Conservation (phyloP, 64 coral and sea anemone species). For the Anthopleura sola region DNA sequence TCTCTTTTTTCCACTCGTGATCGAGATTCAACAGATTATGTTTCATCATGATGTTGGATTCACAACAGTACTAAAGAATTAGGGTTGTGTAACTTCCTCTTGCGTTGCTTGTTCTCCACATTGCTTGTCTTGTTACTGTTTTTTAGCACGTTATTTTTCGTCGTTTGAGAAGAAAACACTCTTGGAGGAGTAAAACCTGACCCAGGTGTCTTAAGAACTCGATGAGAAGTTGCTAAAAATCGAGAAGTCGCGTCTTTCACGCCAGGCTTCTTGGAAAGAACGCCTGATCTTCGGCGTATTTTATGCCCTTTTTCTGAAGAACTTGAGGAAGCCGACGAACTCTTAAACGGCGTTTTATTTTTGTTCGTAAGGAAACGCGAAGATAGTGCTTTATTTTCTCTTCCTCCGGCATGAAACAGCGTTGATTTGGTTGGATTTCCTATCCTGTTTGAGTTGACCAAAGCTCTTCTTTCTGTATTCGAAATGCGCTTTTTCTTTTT, state of each 20-base stretch:
- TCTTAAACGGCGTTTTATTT: neutral
- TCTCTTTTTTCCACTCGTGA: no score
- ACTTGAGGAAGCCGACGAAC: neutral
- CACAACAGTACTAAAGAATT: neutral
- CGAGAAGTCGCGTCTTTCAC: neutral
- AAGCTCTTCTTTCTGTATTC: neutral
- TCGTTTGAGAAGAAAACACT: neutral
- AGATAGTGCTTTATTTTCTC: neutral
- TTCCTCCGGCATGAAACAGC: neutral
- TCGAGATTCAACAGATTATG: no score
- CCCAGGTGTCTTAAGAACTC: slow-evolving; percentile 15
- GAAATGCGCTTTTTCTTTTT: neutral
- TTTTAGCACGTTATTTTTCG: neutral
- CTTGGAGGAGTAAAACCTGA: slow-evolving; percentile 12
- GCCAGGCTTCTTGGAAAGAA: slow-evolving; percentile 21
- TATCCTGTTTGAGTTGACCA: neutral
- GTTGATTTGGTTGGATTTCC: neutral
- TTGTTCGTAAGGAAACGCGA: neutral
- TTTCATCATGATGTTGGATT: neutral
- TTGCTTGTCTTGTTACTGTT: neutral
- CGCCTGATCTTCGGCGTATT: neutral
- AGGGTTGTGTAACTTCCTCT: slow-evolving; percentile 25
- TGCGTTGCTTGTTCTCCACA: slow-evolving; percentile 1
- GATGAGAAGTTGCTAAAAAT: neutral
- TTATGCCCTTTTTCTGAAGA: neutral